These are phyloP conservation scores for Rhinogobio ventralis DNA, from an alignment of 2,797 vertebrate species.

Conservation along the genomic window DNA sequence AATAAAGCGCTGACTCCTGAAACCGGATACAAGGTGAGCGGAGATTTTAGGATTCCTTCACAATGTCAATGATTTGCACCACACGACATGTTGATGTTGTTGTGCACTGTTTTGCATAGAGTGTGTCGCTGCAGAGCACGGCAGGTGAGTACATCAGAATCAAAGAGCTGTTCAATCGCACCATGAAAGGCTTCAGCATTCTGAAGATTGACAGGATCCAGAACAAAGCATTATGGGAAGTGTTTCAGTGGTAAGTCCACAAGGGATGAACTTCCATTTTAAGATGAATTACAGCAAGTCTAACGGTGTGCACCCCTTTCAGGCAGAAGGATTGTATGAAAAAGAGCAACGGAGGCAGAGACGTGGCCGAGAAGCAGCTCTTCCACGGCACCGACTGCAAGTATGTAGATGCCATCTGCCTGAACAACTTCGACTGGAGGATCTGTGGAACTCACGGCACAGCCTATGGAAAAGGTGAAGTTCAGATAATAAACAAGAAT, in stretches of 20 bases:
- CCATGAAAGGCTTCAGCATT: constrained; percentile 78
- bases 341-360: constrained; percentile 73
- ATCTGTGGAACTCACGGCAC: constrained; percentile 89
- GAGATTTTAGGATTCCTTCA: neutral
- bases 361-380: constrained; percentile 78
- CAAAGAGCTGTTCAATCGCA: constrained; percentile 75
- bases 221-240: constrained; percentile 85
- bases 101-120: constrained; percentile 57
- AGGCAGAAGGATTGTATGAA: constrained; percentile 92
- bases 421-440: constrained; percentile 92
- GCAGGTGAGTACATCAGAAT: constrained; percentile 76
- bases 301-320: neutral
- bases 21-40: constrained; percentile 71
- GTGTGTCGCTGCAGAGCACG: constrained; percentile 57
- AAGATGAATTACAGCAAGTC: neutral
- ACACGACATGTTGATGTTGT: neutral
- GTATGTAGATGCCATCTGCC: constrained; percentile 82
- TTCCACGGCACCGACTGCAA: constrained; percentile 87
- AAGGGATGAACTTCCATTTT: neutral
- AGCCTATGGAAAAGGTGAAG: constrained; percentile 86
- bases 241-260: constrained; percentile 83
- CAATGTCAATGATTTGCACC: neutral
- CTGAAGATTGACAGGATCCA: constrained; percentile 74
- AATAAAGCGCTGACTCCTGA: constrained; percentile 68
- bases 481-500: neutral